Percentiles rank a stretch among this genome's conserved stretches.
These are phyloP conservation scores for Thripadectes ignobilis DNA, from an alignment of 2,797 vertebrate species.

Conservation along the genomic window DNA sequence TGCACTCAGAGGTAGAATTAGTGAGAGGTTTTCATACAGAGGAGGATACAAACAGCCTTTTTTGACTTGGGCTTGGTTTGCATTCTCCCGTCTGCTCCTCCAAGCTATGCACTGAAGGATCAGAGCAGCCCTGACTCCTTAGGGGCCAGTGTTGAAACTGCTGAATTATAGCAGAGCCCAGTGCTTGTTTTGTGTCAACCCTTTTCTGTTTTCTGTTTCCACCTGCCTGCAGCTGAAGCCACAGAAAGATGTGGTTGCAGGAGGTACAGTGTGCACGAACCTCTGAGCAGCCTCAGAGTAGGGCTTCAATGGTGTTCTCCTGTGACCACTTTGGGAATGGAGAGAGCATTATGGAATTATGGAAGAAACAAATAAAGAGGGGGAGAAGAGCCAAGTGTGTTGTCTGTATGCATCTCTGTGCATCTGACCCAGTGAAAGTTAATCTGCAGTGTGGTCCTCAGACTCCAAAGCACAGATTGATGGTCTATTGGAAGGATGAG, in stretches of 20 bases:
- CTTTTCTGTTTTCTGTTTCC: background rate
- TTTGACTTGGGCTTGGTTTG: background rate
- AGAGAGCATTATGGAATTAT: background rate
- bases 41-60: background rate
- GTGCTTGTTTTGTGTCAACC: background rate
- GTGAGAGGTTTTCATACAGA: background rate
- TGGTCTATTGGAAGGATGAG: accelerated
- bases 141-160: background rate
- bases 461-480: background rate
- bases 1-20: background rate
- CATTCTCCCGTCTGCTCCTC: accelerated
- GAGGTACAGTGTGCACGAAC: accelerated
- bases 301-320: background rate
- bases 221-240: background rate
- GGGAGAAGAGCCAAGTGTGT: background rate
- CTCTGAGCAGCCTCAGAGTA: background rate
- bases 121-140: background rate
- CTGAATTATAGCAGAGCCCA: background rate
- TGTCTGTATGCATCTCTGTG: background rate
- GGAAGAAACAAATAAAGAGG: background rate
- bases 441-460: background rate
- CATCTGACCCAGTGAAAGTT: accelerated
- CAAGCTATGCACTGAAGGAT: accelerated
- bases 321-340: accelerated
- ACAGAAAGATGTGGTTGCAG: background rate